Conservation (phyloP, 2,113 vertebrate genomes). For the Pelecanus crispus region DNA sequence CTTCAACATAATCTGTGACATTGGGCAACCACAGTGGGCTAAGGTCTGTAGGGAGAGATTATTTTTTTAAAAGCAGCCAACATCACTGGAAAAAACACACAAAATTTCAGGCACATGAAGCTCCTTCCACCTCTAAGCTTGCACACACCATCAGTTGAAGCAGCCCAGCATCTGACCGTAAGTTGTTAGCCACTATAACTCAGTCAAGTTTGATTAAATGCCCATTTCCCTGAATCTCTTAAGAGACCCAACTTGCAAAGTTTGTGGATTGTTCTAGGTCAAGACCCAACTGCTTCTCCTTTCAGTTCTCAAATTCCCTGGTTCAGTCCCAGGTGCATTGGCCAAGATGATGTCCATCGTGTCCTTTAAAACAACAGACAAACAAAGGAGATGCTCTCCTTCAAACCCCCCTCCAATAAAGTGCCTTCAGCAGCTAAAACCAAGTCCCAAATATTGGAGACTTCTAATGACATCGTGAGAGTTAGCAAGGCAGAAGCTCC, state of each 20-base stretch:
- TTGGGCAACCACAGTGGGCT: neutral
- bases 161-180: neutral
- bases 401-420: conserved; percentile 22
- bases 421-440: conserved; percentile 54
- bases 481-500: conserved; percentile 43
- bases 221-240: neutral
- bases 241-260: neutral
- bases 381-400: conserved; percentile 58
- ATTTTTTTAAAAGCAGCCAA: neutral
- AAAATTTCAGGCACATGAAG: neutral
- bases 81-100: neutral
- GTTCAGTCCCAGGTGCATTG: conserved; percentile 46
- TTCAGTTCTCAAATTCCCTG: conserved; percentile 62
- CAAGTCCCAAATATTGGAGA: conserved; percentile 14
- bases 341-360: conserved; percentile 56
- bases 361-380: conserved; percentile 38
- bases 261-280: conserved; percentile 9
- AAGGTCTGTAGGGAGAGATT: neutral
- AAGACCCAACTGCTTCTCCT: conserved; percentile 36
- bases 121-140: neutral
- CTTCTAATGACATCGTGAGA: conserved; percentile 46
- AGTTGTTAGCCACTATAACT: neutral
- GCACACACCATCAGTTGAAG: neutral
- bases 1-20: neutral
- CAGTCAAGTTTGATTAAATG: neutral